Evolutionary conservation across 92 coral and sea anemone genomes (phyloP).

Genomic region (Epizoanthus scotinus): DNA sequence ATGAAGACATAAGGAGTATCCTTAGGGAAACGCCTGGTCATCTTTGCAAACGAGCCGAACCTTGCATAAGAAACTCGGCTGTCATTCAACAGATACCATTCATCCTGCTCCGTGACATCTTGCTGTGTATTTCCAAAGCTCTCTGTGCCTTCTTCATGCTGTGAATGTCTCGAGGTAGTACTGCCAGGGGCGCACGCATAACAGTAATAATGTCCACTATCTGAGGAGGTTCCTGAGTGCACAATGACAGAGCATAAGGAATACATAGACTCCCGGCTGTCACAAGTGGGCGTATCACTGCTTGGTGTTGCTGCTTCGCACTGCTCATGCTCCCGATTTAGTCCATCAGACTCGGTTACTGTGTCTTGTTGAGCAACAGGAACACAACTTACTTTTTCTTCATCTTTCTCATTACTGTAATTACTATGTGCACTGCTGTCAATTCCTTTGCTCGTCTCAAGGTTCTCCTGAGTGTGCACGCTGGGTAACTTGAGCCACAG

Average conservation of each 20-base stretch:
- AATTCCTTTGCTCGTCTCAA: not conserved
- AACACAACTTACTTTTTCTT: not conserved
- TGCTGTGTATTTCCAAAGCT: not conserved
- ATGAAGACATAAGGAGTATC: conserved; percentile 87
- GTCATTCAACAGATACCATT: conserved; percentile 85
- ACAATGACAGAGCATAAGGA: conserved; percentile 88
- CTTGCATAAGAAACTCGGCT: conserved; percentile 78
- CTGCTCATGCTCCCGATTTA: conserved; percentile 3
- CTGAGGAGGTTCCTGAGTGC: conserved; percentile 97
- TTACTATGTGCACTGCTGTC: not conserved
- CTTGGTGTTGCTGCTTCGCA: conserved; percentile 10
- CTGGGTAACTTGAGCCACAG: conserved; percentile 63
- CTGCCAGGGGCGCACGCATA: conserved; percentile 72
- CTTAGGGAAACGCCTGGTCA: conserved; percentile 79
- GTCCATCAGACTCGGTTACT: not conserved
- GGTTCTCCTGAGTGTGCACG: conserved; percentile 9
- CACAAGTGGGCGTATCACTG: conserved; percentile 25
- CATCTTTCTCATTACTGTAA: not conserved
- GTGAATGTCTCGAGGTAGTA: not conserved
- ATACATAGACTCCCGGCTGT: conserved; percentile 59
- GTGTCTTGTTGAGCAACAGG: not conserved
- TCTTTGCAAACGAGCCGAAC: conserved; percentile 71
- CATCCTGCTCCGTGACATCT: conserved; percentile 12
- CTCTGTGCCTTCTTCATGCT: not conserved
- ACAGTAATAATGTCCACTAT: conserved; percentile 96